A percentile compares a stretch with the other conserved stretches of the same genome.
phyloP scores from a whole-genome alignment of 2,888 invertebrate species.

The Andrena bucephala region DNA sequence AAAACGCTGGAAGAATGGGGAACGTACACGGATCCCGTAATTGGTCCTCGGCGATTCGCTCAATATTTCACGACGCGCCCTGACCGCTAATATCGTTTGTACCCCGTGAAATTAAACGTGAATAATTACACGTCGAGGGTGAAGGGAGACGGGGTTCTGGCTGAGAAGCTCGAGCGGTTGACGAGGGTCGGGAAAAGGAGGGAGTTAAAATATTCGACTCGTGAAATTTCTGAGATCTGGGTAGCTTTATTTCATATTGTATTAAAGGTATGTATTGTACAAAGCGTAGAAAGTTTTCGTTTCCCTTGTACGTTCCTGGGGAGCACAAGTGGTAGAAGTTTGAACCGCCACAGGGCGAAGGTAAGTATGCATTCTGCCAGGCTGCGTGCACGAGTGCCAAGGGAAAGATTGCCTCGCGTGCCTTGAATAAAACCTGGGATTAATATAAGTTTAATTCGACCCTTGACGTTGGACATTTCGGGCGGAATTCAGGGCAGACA shows the following conservation, averaged over 20 bases:
- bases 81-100: background rate
- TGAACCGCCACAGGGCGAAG: background rate
- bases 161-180: background rate
- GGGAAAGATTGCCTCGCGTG: slow-evolving; percentile 24
- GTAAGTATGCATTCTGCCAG: slow-evolving; percentile 2
- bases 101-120: slow-evolving; percentile 13
- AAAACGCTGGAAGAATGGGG: background rate
- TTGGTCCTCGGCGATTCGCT: background rate
- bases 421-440: slow-evolving; percentile 31
- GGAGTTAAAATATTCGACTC: background rate
- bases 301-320: too few relatives aligned
- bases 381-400: slow-evolving; percentile 2
- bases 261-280: background rate
- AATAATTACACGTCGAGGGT: background rate
- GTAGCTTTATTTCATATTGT: background rate
- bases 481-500: background rate
- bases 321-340: background rate
- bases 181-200: background rate
- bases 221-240: background rate
- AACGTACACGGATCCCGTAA: background rate
- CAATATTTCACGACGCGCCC: background rate
- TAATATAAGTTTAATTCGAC: slow-evolving; percentile 36
- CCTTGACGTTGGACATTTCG: background rate
- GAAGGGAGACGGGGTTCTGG: background rate
- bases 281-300: background rate